phyloP scores from a whole-genome alignment of 1,140 invertebrate species.

The Solenopsis invicta region DNA sequence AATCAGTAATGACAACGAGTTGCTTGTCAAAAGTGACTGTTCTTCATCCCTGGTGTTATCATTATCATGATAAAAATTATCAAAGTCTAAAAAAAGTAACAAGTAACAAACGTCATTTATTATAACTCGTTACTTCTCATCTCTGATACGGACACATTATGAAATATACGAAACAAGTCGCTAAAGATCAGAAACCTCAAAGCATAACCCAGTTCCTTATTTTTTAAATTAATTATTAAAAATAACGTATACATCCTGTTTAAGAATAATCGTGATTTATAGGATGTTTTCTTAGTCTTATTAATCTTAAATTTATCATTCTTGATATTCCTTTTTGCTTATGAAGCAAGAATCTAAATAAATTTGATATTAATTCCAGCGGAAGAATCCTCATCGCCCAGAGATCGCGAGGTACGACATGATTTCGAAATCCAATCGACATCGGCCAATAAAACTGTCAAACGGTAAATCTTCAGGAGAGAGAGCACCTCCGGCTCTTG shows the following conservation, averaged over 20 bases:
- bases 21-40: too few relatives aligned
- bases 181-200: neutral
- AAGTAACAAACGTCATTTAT: too few relatives aligned
- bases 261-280: neutral
- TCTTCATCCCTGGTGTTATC: too few relatives aligned
- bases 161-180: neutral
- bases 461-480: slow-evolving; percentile 72
- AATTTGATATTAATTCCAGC: slow-evolving; percentile 56
- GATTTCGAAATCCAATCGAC: slow-evolving; percentile 74
- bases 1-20: too few relatives aligned
- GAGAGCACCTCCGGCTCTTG: slow-evolving; percentile 62
- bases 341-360: neutral
- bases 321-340: neutral
- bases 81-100: too few relatives aligned
- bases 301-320: neutral
- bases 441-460: slow-evolving; percentile 75
- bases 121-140: too few relatives aligned
- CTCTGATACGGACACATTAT: neutral
- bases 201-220: neutral
- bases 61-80: too few relatives aligned
- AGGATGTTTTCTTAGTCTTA: neutral
- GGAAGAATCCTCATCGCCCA: slow-evolving; percentile 36
- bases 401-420: slow-evolving; percentile 64
- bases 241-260: neutral
- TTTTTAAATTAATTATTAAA: neutral